Percentiles rank a stretch among this genome's conserved stretches.
Conservation (phyloP, 2,888 invertebrate genomes). For the Nephrotoma appendiculata region DNA sequence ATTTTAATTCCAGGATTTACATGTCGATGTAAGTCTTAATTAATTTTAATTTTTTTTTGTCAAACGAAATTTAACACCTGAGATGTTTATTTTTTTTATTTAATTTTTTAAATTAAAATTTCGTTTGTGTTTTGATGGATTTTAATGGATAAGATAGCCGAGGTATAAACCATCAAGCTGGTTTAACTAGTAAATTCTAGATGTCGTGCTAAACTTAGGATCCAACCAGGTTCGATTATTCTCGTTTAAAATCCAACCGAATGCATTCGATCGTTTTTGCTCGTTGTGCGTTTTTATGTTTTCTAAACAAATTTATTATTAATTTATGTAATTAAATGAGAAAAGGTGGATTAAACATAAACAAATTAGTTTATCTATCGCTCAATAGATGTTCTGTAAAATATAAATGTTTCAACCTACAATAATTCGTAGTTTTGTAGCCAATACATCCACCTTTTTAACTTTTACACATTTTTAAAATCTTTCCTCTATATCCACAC, state of each 20-base stretch:
- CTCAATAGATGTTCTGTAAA: not conserved
- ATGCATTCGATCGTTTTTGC: not conserved
- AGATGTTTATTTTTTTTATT: not conserved
- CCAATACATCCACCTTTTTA: not conserved
- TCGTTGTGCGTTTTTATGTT: not conserved
- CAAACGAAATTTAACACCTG: not conserved
- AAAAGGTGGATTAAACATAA: not conserved
- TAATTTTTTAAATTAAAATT: not conserved
- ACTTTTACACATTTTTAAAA: not conserved
- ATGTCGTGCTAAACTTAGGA: not conserved
- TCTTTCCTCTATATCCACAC: not conserved
- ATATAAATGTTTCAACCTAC: not conserved
- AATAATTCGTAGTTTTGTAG: not conserved
- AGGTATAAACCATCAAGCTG: not conserved
- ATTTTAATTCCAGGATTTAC: constrained; percentile 38
- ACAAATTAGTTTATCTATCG: not conserved
- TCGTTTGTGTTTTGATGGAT: not conserved
- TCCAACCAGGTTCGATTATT: not conserved
- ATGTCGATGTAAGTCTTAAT: constrained; percentile 40
- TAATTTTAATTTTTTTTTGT: constrained; percentile 14
- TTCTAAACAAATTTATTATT: not conserved
- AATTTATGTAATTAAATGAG: not conserved
- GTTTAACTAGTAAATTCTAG: not conserved
- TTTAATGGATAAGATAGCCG: not conserved
- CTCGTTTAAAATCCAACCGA: not conserved